These are phyloP conservation scores for Hypanus sabinus DNA, from an alignment of 2,113 vertebrate genomes.

Conservation along the genomic window DNA sequence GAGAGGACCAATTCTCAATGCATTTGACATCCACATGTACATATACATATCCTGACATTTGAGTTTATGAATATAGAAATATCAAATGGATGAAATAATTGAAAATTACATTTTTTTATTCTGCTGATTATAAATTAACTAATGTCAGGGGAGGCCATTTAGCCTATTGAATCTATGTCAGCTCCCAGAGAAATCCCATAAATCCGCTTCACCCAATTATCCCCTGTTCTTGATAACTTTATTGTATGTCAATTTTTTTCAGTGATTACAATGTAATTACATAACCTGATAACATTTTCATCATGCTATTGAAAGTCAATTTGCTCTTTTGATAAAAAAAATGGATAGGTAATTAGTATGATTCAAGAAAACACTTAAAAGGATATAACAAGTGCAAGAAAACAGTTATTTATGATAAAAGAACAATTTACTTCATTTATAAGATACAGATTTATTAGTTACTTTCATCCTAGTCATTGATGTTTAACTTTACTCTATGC, in stretches of 20 bases:
- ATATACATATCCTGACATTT: not conserved
- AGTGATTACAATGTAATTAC: no score
- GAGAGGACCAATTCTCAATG: not conserved
- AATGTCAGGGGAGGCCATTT: no score
- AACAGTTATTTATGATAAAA: not conserved
- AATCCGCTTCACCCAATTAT: not conserved
- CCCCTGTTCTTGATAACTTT: not conserved
- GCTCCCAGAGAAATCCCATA: no score
- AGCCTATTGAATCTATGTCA: no score
- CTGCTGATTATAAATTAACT: not conserved
- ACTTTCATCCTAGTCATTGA: no score
- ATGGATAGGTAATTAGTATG: not conserved
- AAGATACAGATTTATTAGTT: not conserved
- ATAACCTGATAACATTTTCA: not conserved
- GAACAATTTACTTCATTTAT: not conserved
- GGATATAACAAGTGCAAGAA: not conserved
- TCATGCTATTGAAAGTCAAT: not conserved
- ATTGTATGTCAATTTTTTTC: not conserved
- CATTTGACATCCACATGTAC: no score
- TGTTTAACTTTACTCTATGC: no score
- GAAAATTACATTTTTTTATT: not conserved
- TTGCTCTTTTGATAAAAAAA: not conserved
- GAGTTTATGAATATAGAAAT: not conserved
- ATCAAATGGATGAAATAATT: not conserved
- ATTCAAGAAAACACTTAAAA: not conserved